Base-by-base conservation (phyloP, 2,888 invertebrate genomes). In the Podabrus alpinus region DNA sequence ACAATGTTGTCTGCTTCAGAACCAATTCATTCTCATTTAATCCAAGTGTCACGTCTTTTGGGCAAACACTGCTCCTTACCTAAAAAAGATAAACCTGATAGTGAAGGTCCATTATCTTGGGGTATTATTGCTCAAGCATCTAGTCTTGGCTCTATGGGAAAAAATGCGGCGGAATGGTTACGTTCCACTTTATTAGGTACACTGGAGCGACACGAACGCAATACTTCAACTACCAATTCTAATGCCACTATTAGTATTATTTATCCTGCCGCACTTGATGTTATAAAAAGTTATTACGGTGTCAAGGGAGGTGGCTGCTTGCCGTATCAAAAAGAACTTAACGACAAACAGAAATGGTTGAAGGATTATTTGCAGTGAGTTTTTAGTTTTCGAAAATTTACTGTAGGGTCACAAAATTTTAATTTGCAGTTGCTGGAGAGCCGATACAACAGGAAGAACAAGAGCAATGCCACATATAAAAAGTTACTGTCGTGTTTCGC, bases 381-480 rank as follows among this genome's bases (percentile, higher is more conserved):
- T 77, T 86, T 11, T 24, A 13, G 11, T 71, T 72, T 45, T 15
- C 3, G 15, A 15, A 11, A 61, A 16, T 16, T 16, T 0, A 16
- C n/a, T n/a, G 4, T 45, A 45, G 13, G 29, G 15, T 64, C 16
- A 60, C 15, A 68, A 68, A 68, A 60, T 68, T 69, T 77, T 74
- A 75, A 77, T 83, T 85, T 86, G 71, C 85, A 95, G 95, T 84
- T 93, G 95, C 81, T 99, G 99, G 99, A 92, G 92, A 82, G 93
- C 95, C 0, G 91, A 91, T 2, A 86, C 88, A 0, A 90, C 92
- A 0, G 87, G 90, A 13, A 90, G 99, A n/a, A 92, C 93, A 67
- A 87, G 90, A 72, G 97, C 97, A 0, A 95, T 97, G 92, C 99
- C 99, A 0, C 99, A 99, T 84, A 96, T 98, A 59, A 99, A 99